Percentiles rank a stretch among this genome's conserved stretches.
Conservation (phyloP, 2,888 invertebrate genomes). For the Amphipoea oculea region DNA sequence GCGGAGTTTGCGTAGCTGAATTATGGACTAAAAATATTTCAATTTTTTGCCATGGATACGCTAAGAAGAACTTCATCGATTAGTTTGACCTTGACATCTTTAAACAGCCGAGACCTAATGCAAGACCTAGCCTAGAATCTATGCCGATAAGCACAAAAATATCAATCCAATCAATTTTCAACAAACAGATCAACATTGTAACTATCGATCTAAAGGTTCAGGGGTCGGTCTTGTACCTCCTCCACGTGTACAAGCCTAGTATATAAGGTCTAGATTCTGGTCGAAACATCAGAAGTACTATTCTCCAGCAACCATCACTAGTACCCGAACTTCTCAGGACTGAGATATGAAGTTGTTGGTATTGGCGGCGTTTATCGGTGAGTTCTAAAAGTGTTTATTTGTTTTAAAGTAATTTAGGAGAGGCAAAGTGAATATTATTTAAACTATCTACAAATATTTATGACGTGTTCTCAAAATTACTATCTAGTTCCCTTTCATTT, state of each 20-base stretch:
- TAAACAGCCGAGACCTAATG: not conserved
- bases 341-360: slow-evolving; percentile 83
- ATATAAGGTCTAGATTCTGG: slow-evolving; percentile 75
- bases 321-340: slow-evolving; percentile 63
- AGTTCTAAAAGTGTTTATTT: slow-evolving; percentile 66
- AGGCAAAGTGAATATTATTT: not conserved
- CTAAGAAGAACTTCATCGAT: not conserved
- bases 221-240: slow-evolving; percentile 51
- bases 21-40: not conserved
- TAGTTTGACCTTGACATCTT: not conserved
- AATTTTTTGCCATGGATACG: not conserved
- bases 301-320: slow-evolving; percentile 71
- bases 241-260: slow-evolving; percentile 76
- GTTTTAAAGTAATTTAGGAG: not conserved
- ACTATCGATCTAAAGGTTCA: slow-evolving; percentile 60
- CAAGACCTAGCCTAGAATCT: slow-evolving; percentile 29
- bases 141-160: slow-evolving; percentile 35
- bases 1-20: not conserved
- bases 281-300: slow-evolving; percentile 77
- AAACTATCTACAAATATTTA: not conserved
- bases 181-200: slow-evolving; percentile 65
- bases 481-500: not conserved
- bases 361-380: slow-evolving; percentile 85
- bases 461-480: not conserved
- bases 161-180: slow-evolving; percentile 42